These are phyloP conservation scores for Hyposoter didymator DNA, from an alignment of 2,888 invertebrate species.

Conservation along the genomic window DNA sequence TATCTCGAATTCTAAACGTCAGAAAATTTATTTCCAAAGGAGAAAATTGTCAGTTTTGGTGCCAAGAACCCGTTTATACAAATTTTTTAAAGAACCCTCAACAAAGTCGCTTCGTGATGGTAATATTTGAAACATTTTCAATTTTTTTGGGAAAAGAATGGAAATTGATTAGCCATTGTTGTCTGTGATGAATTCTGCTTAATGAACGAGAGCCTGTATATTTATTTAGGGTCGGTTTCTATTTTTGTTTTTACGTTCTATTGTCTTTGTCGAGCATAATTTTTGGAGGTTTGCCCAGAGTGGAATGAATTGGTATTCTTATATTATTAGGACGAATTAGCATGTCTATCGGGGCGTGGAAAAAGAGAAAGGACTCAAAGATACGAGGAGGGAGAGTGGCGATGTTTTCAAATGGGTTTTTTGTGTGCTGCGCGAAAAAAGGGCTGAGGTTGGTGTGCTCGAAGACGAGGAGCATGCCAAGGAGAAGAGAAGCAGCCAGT, in stretches of 20 bases:
- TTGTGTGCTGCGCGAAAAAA: slow-evolving; percentile 57
- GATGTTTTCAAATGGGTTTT: slow-evolving; percentile 63
- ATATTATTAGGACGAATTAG: neutral
- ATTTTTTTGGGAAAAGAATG: neutral
- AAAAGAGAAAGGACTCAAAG: neutral
- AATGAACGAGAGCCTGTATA: neutral
- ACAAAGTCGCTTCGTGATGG: no score
- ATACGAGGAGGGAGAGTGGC: neutral
- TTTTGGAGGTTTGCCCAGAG: neutral
- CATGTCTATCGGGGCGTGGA: neutral
- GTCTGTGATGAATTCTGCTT: slow-evolving; percentile 4
- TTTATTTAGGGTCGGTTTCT: neutral
- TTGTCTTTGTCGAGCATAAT: slow-evolving; percentile 23
- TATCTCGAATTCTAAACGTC: no score
- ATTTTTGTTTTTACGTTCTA: neutral
- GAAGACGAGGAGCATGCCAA: slow-evolving; percentile 49
- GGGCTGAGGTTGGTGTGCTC: slow-evolving; percentile 44
- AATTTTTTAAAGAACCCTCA: no score
- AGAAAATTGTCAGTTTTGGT: no score
- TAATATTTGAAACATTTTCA: no score
- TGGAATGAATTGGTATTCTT: neutral
- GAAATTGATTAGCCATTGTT: slow-evolving; percentile 46
- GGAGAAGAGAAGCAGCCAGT: neutral
- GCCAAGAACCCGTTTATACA: no score
- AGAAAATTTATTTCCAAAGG: no score